Base-by-base conservation (phyloP, 2,888 invertebrate genomes). In the Thelaira solivaga region DNA sequence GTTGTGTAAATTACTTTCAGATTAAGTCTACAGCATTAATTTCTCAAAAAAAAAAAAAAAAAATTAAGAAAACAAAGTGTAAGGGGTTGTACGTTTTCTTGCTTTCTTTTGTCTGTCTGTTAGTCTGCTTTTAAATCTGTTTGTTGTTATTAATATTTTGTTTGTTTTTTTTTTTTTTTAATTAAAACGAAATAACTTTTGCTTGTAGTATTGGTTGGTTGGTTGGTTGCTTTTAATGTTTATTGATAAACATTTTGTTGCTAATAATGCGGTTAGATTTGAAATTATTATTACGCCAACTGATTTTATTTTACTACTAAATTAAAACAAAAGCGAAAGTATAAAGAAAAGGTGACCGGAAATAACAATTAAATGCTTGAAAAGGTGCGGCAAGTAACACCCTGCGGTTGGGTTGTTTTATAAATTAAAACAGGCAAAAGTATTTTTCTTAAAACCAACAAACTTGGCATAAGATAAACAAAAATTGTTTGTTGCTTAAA, bases 331-430 rank as follows among this genome's bases (percentile, higher is more conserved):
- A 65, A 18, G n/a, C n/a, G n/a, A n/a, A 62, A 61, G 13, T 34
- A 10, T 13, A 16, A 78, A 68, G 22, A 73, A 64, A 68, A 65
- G 69, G 76, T 71, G 73, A 79, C 69, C 80, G 82, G 81, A 81
- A 80, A 80, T 59, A 65, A 77, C 81, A 81, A 83, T 82, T 83
- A 82, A 82, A 65, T 73, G 72, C 68, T 76, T 80, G 59, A 81
- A 77, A 80, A 82, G 81, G 82, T 81, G 82, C 68, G 81, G 59
- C 69, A 75, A 71, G 75, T 76, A 79, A 80, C 82, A 81, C 80
- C 80, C 71, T 41, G 73, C 55, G 26, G 26, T 69, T 59, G 67
- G 74, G 31, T 51, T 68, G 68, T 61, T 41, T 18, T 59, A 64
- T 24, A 31, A 31, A n/a, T 31, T 36, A 18, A 10, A 6, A 61